Base-by-base conservation (phyloP, 2,797 vertebrate genomes). In the Sebastolobus alascanus region DNA sequence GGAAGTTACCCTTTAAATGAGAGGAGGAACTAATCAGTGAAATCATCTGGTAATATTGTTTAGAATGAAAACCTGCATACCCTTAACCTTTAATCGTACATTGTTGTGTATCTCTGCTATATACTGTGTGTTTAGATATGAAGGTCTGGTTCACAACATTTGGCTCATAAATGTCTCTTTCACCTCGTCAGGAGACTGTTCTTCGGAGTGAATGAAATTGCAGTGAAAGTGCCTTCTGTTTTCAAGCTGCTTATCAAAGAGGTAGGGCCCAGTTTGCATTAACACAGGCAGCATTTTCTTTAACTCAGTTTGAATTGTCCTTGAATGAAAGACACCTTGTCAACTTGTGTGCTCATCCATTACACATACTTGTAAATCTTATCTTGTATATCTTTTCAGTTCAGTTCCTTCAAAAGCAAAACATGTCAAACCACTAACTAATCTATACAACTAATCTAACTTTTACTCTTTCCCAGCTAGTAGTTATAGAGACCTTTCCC, bases 151-250 rank as follows among this genome's bases (percentile, higher is more conserved):
- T 82, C 13, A 64, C 9, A 73, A 11, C 43, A 56, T 59, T 79
- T 64, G 54, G 38, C 43, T 38, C 29, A 78, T 71, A 7, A 71
- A 33, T 79, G 52, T 83, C 5, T 85, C 31, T 68, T 75, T 85
- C 43, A 12, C 54, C 75, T 87, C 71, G 90, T 71, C 85, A 99
- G 98, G 95, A 98, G 93, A 95, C 94, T 97, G 89, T 98, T 99
- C 96, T 99, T 98, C 89, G 98, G 98, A 94, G 93, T 97, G 92
- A 99, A 99, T 95, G 98, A 99, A 96, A 99, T 99, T 89, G 94
- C 96, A 93, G 98, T 99, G 95, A 99, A 99, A 98, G 98, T 99
- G 98, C 98, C 98, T 99, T 99, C 98, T 93, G 91, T 98, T 96
- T 98, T 99, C 96, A 99, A 99, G 95, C 98, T 99, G 95, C 97